Percentiles rank a stretch among this genome's conserved stretches.
These are phyloP conservation scores for Drosophila helvetica DNA, from an alignment of 2,888 invertebrate genomes.

Conservation along the genomic window DNA sequence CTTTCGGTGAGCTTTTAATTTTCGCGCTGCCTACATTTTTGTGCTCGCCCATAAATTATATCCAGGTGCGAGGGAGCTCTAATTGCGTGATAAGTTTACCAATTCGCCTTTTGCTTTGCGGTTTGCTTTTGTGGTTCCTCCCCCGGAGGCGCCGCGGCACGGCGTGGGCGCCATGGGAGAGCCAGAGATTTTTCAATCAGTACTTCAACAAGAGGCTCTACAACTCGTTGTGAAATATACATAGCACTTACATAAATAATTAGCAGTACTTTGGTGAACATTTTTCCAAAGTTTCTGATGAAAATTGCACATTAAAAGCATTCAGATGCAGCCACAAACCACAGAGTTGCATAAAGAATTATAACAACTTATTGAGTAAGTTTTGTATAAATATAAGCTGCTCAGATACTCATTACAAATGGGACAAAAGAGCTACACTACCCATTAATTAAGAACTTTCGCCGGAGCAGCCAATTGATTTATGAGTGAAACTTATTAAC, in stretches of 20 bases:
- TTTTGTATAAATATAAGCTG: background rate
- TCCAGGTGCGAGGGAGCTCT: slow-evolving; percentile 66
- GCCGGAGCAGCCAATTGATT: slow-evolving; percentile 58
- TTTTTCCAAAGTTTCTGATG: background rate
- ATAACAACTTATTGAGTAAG: background rate
- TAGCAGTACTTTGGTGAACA: background rate
- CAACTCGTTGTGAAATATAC: no score
- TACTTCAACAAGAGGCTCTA: background rate
- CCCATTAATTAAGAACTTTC: slow-evolving; percentile 24
- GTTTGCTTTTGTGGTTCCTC: slow-evolving; percentile 48
- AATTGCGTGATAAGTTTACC: slow-evolving; percentile 79
- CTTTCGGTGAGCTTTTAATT: slow-evolving; percentile 60
- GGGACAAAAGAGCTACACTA: slow-evolving; percentile 24
- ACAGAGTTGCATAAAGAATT: background rate
- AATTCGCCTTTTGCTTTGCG: slow-evolving; percentile 53
- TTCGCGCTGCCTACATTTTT: slow-evolving; percentile 60
- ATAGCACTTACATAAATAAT: background rate
- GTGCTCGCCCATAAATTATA: slow-evolving; percentile 64
- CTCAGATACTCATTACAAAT: no score
- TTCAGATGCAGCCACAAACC: no score
- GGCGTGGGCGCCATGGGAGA: slow-evolving; percentile 13
- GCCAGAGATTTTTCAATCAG: slow-evolving; percentile 28
- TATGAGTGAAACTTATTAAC: slow-evolving; percentile 62
- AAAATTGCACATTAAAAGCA: no score
- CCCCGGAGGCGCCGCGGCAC: background rate